Evolutionary conservation across 2,113 vertebrate genomes (phyloP).

Genomic region (Hypocryptadius cinnamomeus): DNA sequence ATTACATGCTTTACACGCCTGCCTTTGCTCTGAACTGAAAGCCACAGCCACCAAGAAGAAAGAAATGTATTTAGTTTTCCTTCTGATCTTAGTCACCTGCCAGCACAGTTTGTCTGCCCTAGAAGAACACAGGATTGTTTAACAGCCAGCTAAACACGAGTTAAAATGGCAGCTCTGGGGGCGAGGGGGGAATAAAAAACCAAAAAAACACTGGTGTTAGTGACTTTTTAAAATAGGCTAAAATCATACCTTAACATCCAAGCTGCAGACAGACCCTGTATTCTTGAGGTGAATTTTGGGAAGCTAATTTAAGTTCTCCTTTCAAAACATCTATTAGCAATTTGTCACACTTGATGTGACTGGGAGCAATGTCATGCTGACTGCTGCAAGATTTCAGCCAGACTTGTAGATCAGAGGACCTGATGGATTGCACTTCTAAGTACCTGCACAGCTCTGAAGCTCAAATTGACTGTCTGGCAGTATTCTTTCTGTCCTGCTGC

Average conservation of each 20-base stretch:
- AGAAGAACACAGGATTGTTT: neutral
- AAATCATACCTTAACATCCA: neutral
- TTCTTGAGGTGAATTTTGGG: neutral
- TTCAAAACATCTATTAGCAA: slow-evolving; percentile 28
- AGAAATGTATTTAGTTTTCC: neutral
- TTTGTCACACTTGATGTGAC: slow-evolving; percentile 11
- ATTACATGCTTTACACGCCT: neutral
- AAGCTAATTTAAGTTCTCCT: slow-evolving; percentile 15
- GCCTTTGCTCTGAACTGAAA: neutral
- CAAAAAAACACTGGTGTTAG: neutral
- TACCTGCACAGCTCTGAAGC: slow-evolving; percentile 24
- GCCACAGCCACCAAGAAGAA: neutral
- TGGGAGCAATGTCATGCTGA: slow-evolving; percentile 32
- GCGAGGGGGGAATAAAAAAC: neutral
- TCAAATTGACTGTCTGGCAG: slow-evolving; percentile 7
- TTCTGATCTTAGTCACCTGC: slow-evolving; percentile 21
- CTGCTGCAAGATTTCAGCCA: slow-evolving; percentile 51
- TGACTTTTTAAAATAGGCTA: neutral
- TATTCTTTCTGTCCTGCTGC: neutral
- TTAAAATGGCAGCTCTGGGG: neutral
- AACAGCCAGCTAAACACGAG: neutral
- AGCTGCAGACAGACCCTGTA: neutral
- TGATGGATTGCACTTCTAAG: slow-evolving; percentile 39
- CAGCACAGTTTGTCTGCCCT: neutral
- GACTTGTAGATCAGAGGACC: slow-evolving; percentile 31